phyloP scores from a whole-genome alignment of 2,113 vertebrate genomes.

The Oreotrochilus melanogaster region DNA sequence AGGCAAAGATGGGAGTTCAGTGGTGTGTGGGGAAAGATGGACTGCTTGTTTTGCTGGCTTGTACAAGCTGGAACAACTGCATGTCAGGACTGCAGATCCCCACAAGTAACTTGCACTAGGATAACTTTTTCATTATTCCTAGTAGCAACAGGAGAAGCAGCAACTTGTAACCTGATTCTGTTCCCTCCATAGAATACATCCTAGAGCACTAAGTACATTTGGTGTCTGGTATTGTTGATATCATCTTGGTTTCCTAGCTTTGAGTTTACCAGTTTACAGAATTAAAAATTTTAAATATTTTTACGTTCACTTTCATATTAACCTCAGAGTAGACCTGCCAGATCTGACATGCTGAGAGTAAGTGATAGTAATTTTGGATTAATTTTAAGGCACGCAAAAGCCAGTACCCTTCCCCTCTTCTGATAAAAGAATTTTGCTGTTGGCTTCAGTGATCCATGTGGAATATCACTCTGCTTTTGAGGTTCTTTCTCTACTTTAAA shows the following conservation, averaged over 20 bases:
- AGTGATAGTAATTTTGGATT: slow-evolving; percentile 61
- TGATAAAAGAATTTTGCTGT: slow-evolving; percentile 61
- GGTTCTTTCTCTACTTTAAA: slow-evolving; percentile 76
- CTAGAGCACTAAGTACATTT: background rate
- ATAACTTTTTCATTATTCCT: background rate
- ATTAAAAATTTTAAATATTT: slow-evolving; percentile 23
- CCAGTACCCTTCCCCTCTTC: slow-evolving; percentile 19
- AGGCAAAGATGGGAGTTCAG: background rate
- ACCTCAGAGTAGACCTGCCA: slow-evolving; percentile 37
- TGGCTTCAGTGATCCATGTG: slow-evolving; percentile 73
- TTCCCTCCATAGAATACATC: background rate
- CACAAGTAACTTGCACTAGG: accelerated
- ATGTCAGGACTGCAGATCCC: background rate
- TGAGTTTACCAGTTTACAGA: background rate
- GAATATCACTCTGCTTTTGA: slow-evolving; percentile 74
- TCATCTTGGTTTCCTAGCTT: background rate
- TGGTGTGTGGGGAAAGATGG: background rate
- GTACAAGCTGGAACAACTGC: background rate
- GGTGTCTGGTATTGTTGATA: background rate
- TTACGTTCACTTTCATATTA: slow-evolving; percentile 9
- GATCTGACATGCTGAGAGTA: slow-evolving; percentile 28
- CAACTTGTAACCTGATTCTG: background rate
- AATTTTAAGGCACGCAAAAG: slow-evolving; percentile 61
- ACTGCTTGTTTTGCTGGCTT: background rate
- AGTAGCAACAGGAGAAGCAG: background rate